A percentile compares a stretch with the other conserved stretches of the same genome.
phyloP scores from a whole-genome alignment of 2,888 invertebrate genomes.

The Epinotia demarniana region DNA sequence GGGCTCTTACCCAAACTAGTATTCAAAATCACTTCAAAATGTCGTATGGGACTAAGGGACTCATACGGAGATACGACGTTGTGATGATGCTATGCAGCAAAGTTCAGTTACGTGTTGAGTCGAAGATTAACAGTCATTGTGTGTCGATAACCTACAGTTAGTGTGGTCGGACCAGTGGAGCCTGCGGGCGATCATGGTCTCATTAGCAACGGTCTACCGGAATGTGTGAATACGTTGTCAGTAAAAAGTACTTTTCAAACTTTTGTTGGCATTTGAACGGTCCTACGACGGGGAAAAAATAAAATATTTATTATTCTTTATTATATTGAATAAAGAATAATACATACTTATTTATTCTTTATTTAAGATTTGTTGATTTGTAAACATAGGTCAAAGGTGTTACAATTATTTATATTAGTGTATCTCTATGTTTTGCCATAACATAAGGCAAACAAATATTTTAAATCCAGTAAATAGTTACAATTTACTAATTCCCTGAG shows the following conservation, averaged over 20 bases:
- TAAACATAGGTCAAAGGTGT: too few relatives aligned
- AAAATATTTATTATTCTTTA: too few relatives aligned
- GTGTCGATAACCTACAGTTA: constrained; percentile 24
- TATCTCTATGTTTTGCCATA: too few relatives aligned
- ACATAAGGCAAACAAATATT: too few relatives aligned
- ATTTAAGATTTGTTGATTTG: too few relatives aligned
- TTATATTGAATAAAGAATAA: too few relatives aligned
- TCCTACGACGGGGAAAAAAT: too few relatives aligned
- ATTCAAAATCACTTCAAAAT: background rate
- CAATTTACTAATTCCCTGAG: too few relatives aligned
- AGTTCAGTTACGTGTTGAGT: constrained; percentile 27
- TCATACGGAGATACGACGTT: constrained; percentile 10
- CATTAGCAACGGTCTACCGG: constrained; percentile 19
- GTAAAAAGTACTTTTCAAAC: background rate
- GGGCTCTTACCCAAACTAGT: constrained; percentile 4
- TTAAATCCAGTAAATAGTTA: too few relatives aligned
- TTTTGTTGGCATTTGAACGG: too few relatives aligned
- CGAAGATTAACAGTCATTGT: constrained; percentile 32
- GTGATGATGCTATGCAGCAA: constrained; percentile 1
- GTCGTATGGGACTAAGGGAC: background rate
- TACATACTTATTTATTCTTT: too few relatives aligned
- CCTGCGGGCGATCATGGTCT: constrained; percentile 23
- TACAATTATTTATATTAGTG: too few relatives aligned
- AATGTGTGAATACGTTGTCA: background rate
- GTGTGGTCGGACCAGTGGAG: background rate